Conservation (phyloP, 2,797 vertebrate species). For the Dallia pectoralis region DNA sequence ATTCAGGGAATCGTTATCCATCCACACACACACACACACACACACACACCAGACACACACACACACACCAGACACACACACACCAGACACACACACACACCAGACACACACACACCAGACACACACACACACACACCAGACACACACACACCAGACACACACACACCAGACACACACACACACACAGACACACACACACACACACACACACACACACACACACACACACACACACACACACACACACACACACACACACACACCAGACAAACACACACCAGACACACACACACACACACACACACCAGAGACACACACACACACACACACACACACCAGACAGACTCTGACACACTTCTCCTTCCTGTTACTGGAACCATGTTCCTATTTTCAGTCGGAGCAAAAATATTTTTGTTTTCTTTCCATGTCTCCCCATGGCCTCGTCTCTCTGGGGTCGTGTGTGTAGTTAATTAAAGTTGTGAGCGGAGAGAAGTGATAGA, state of each 20-base stretch:
- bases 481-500: not conserved
- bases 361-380: slow-evolving; percentile 52
- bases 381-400: slow-evolving; percentile 47
- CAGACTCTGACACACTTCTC: slow-evolving; percentile 17
- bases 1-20: no score
- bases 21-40: no score
- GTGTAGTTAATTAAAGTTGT: slow-evolving; percentile 40
- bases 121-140: no score
- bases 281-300: slow-evolving; percentile 11
- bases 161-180: not conserved
- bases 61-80: no score
- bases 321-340: slow-evolving; percentile 13
- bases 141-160: no score
- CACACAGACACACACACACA: slow-evolving; percentile 3
- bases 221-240: slow-evolving; percentile 9
- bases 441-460: slow-evolving; percentile 46
- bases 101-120: no score
- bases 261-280: slow-evolving; percentile 12
- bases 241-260: slow-evolving; percentile 24
- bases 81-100: no score
- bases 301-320: slow-evolving; percentile 19
- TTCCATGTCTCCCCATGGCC: slow-evolving; percentile 31
- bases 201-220: slow-evolving; percentile 15
- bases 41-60: no score
- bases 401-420: slow-evolving; percentile 57